Base-by-base conservation (phyloP, 2,113 vertebrate species). In the Astur gentilis region DNA sequence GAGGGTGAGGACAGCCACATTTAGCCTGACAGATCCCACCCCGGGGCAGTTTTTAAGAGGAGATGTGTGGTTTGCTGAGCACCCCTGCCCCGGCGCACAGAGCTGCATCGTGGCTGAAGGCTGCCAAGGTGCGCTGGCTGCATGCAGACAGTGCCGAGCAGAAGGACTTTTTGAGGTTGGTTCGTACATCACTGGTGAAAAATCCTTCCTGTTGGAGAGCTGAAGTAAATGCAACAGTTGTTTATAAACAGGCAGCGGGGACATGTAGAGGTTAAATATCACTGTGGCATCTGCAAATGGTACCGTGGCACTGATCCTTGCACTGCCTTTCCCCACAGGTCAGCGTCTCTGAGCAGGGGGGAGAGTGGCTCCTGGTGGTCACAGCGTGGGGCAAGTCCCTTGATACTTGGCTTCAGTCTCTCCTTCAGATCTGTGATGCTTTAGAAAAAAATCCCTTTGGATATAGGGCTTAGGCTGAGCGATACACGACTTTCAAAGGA, bases 251-350 rank as follows among this genome's bases (percentile, higher is more conserved):
- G 42, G 55, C 42, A 38, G 57, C 11, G 2, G 19, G 16, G 32
- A 40, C 2, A 0, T 1, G 15, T 6, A 36, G 9, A 29, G 66
- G n/a, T 32, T 27, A 10, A 20, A 17, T 19, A 16, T 10, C 2
- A 0, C 38, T 16, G 36, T 11, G 31, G 31, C 38, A 40, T 10
- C 50, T 49, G 58, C 36, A 21, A 8, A 36, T 1, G 7, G 13
- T n/a, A 3, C 57, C 4, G 26, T 20, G 66, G n/a, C 25, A 16
- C 54, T 13, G 40, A 16, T 20, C 36, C 70, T 29, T 20, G 26
- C 18, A 4, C 17, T 11, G 45, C 3, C 1, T 20, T 42, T 14
- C n/a, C 14, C 16, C 19, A 1, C 16, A 17, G 26, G 10, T 29
- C 45, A 26, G 40, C 5, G 0, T 9, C 21, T 60, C n/a, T 20